These are phyloP conservation scores for Phallusia fumigata DNA, from an alignment of 23 tunicate genomes.

Conservation along the genomic window DNA sequence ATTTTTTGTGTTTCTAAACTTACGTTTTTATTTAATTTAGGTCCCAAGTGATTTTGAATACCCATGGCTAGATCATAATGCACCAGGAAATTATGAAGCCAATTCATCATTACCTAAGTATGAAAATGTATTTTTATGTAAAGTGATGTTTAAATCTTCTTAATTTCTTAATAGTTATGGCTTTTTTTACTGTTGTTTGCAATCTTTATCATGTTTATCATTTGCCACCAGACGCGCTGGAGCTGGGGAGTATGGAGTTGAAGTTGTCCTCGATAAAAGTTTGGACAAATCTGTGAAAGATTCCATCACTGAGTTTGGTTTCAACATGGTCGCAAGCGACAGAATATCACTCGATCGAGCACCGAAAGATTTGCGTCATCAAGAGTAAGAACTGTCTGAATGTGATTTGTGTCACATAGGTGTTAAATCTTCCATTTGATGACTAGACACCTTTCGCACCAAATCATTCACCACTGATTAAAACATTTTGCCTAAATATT, in stretches of 20 bases:
- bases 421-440: not conserved
- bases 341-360: constrained; percentile 91
- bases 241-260: constrained; percentile 97
- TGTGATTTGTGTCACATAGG: not conserved
- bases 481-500: too few species aligned
- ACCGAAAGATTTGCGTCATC: constrained; percentile 90
- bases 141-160: not conserved
- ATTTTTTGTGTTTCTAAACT: not conserved
- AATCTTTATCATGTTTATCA: too few species aligned
- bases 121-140: not conserved
- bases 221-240: constrained; percentile 93
- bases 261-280: constrained; percentile 62
- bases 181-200: too few species aligned
- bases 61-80: constrained; percentile 41
- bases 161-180: too few species aligned
- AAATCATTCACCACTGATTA: too few species aligned
- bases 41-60: constrained; percentile 58
- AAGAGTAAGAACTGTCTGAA: constrained; percentile 35
- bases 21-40: constrained; percentile 28
- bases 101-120: constrained; percentile 65
- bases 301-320: constrained; percentile 86
- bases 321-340: constrained; percentile 90
- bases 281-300: constrained; percentile 58
- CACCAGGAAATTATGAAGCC: constrained; percentile 75
- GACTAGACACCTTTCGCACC: not conserved